Evolutionary conservation across 1,140 invertebrate species (phyloP).

Genomic region (Thaumetopoea pityocampa): DNA sequence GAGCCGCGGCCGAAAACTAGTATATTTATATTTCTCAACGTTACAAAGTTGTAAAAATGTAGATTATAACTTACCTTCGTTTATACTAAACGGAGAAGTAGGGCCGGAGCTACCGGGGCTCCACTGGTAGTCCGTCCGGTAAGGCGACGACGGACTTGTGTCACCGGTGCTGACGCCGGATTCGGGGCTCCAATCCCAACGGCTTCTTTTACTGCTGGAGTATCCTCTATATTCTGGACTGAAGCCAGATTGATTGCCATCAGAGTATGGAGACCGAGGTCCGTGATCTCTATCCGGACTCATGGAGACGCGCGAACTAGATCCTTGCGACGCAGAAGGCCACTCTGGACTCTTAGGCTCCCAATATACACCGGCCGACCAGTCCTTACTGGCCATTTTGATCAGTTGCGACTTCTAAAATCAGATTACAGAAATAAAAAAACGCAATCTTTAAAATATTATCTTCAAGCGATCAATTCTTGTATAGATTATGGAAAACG

Average conservation of each 20-base stretch:
- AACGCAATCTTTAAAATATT: constrained; percentile 7
- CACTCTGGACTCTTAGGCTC: constrained; percentile 61
- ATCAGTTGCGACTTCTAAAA: constrained; percentile 52
- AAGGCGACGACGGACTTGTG: constrained; percentile 47
- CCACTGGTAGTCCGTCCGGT: constrained; percentile 58
- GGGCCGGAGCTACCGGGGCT: constrained; percentile 60
- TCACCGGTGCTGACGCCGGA: constrained; percentile 53
- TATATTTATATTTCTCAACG: too few relatives aligned
- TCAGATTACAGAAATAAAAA: constrained; percentile 28
- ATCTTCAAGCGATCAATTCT: too few relatives aligned
- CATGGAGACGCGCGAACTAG: constrained; percentile 24
- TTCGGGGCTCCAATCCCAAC: constrained; percentile 64
- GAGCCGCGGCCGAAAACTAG: too few relatives aligned
- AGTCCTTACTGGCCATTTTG: constrained; percentile 62
- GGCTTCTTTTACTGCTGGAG: constrained; percentile 30
- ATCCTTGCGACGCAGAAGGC: constrained; percentile 27
- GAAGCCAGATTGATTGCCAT: constrained; percentile 51
- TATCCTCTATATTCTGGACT: constrained; percentile 55
- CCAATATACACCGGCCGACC: constrained; percentile 61
- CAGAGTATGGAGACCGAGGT: constrained; percentile 46
- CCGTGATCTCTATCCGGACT: constrained; percentile 41
- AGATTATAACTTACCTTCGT: constrained; percentile 37
- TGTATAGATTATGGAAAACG: too few relatives aligned
- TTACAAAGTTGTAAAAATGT: too few relatives aligned
- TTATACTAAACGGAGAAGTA: constrained; percentile 48